phyloP scores from a whole-genome alignment of 2,888 invertebrate species.

The Parapristionchus giblindavisi region DNA sequence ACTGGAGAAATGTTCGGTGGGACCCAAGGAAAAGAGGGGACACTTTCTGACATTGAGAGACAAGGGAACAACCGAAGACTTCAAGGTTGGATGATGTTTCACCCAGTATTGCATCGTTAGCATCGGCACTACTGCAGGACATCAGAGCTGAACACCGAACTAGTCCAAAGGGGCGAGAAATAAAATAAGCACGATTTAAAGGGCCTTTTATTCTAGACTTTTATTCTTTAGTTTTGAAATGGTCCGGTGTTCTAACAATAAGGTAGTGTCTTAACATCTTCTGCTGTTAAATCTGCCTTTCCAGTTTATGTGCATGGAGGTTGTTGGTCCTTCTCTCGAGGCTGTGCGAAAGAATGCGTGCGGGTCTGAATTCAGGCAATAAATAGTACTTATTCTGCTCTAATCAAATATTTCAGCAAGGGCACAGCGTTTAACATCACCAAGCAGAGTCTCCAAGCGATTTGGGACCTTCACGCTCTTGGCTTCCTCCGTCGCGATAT shows the following conservation, averaged over 20 bases:
- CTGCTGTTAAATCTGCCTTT: too few relatives aligned
- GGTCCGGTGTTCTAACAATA: background rate
- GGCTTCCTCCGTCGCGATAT: conserved; percentile 23
- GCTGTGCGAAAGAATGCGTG: conserved; percentile 22
- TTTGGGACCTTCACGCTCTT: conserved; percentile 28
- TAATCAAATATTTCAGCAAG: background rate
- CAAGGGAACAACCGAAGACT: conserved; percentile 24
- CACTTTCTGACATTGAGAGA: conserved; percentile 20
- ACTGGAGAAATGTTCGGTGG: conserved; percentile 11
- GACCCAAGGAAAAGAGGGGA: background rate
- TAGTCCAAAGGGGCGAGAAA: too few relatives aligned
- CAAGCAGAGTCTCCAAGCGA: conserved; percentile 10
- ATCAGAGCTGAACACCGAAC: too few relatives aligned
- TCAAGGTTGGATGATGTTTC: too few relatives aligned
- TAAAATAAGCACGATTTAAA: too few relatives aligned
- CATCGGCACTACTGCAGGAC: too few relatives aligned
- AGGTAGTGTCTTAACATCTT: too few relatives aligned
- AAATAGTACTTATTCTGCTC: too few relatives aligned
- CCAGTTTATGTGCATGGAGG: conserved; percentile 34
- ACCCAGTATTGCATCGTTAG: too few relatives aligned
- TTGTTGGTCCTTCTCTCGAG: conserved; percentile 25
- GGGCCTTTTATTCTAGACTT: too few relatives aligned
- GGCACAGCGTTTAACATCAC: conserved; percentile 18
- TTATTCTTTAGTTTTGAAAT: too few relatives aligned
- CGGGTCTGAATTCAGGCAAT: conserved; percentile 14